Evolutionary conservation across 2,113 vertebrate genomes (phyloP).

Genomic region (Eretmochelys imbricata): DNA sequence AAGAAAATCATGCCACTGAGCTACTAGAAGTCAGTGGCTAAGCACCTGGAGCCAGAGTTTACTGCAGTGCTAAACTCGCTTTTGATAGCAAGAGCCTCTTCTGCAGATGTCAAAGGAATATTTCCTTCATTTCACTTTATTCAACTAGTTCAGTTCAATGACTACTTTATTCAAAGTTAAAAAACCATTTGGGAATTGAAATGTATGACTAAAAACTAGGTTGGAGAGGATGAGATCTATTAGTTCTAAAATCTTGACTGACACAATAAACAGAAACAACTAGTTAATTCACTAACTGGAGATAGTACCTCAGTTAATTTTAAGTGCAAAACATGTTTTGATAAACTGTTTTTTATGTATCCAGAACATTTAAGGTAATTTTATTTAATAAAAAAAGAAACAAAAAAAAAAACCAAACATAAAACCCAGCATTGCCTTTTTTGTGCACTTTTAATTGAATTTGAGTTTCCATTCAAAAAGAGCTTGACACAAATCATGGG

Average conservation of each 20-base stretch:
- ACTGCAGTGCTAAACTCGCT: too few relatives aligned
- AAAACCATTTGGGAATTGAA: background rate
- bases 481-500: background rate
- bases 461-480: background rate
- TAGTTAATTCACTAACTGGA: background rate
- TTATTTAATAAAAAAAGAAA: background rate
- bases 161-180: background rate
- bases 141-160: too few relatives aligned
- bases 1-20: too few relatives aligned
- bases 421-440: background rate
- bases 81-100: too few relatives aligned
- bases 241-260: background rate
- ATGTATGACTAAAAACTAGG: background rate
- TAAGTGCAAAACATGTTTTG: background rate
- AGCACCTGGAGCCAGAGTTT: too few relatives aligned
- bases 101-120: too few relatives aligned
- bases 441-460: background rate
- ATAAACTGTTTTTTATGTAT: background rate
- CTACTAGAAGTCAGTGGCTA: too few relatives aligned
- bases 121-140: too few relatives aligned
- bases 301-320: background rate
- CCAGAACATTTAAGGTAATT: background rate
- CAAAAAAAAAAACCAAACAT: background rate
- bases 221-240: background rate
- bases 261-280: background rate